Conservation (phyloP, 2,113 vertebrate species). For the Phrynosoma platyrhinos region DNA sequence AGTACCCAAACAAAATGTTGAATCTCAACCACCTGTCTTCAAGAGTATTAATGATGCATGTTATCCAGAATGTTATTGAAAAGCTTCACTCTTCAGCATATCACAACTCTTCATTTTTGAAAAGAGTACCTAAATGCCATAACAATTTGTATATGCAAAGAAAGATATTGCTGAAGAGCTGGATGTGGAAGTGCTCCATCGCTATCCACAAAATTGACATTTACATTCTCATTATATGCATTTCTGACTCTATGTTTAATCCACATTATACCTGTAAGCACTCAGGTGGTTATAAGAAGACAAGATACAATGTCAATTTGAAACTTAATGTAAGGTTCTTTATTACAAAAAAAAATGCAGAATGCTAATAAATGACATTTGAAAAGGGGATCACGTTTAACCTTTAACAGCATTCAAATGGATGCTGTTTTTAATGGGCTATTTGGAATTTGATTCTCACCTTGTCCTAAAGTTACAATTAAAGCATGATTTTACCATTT, state of each 20-base stretch:
- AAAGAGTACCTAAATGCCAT: not conserved
- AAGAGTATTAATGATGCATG: slow-evolving; percentile 52
- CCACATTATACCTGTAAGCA: slow-evolving; percentile 41
- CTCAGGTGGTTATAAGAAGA: slow-evolving; percentile 44
- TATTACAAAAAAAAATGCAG: slow-evolving; percentile 57
- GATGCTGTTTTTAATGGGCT: slow-evolving; percentile 55
- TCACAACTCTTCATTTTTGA: slow-evolving; percentile 40
- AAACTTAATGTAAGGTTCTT: slow-evolving; percentile 62
- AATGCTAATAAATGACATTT: slow-evolving; percentile 42
- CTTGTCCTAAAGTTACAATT: slow-evolving; percentile 68
- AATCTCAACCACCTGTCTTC: not conserved
- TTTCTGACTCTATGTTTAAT: slow-evolving; percentile 59
- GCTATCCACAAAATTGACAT: slow-evolving; percentile 57
- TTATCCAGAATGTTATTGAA: slow-evolving; percentile 45
- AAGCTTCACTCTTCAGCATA: slow-evolving; percentile 17
- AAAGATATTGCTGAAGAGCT: slow-evolving; percentile 17
- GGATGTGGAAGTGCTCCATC: slow-evolving; percentile 31
- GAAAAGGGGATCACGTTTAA: slow-evolving; percentile 61
- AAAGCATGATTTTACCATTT: slow-evolving; percentile 57
- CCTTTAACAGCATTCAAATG: slow-evolving; percentile 51
- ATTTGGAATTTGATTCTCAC: slow-evolving; percentile 64
- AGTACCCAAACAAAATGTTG: too few relatives aligned
- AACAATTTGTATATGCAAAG: slow-evolving; percentile 49
- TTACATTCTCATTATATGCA: slow-evolving; percentile 56
- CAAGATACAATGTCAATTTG: slow-evolving; percentile 60